A percentile compares a stretch with the other conserved stretches of the same genome.
These are phyloP conservation scores for Drosophila multiciliata DNA, from an alignment of 2,888 invertebrate genomes.

Conservation along the genomic window DNA sequence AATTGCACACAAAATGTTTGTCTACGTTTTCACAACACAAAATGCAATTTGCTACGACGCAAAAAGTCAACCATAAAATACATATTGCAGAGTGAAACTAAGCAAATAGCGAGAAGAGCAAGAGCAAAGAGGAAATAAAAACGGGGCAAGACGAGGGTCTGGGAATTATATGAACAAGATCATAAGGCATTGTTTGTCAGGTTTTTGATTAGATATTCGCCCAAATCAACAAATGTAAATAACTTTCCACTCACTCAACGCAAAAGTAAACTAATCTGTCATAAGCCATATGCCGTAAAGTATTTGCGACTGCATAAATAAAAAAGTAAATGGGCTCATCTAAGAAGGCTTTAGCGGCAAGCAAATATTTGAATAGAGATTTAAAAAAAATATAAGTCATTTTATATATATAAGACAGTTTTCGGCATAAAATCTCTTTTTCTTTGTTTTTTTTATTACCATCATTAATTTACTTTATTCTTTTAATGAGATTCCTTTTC, in stretches of 20 bases:
- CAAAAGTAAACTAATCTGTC: constrained; percentile 5
- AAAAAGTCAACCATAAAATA: constrained; percentile 53
- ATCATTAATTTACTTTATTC: neutral
- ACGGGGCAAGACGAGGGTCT: neutral
- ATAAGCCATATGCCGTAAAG: constrained; percentile 8
- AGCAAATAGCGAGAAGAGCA: constrained; percentile 20
- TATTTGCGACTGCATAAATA: constrained; percentile 13
- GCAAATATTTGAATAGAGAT: constrained; percentile 30
- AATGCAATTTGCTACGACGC: constrained; percentile 60
- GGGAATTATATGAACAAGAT: constrained; percentile 39
- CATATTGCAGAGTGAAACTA: constrained; percentile 22
- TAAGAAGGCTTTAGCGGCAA: constrained; percentile 18
- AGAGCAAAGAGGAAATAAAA: neutral
- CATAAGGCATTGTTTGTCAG: constrained; percentile 34
- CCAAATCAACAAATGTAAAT: constrained; percentile 16
- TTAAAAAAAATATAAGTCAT: neutral
- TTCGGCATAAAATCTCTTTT: neutral
- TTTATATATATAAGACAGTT: neutral
- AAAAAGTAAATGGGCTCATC: constrained; percentile 14
- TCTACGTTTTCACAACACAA: constrained; percentile 45
- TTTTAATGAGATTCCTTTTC: neutral
- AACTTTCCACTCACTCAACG: constrained; percentile 36
- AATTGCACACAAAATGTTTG: constrained; percentile 70
- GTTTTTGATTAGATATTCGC: constrained; percentile 44
- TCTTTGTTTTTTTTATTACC: neutral